Base-by-base conservation (phyloP, 2,888 invertebrate genomes). In the Acanthopleura granulata region DNA sequence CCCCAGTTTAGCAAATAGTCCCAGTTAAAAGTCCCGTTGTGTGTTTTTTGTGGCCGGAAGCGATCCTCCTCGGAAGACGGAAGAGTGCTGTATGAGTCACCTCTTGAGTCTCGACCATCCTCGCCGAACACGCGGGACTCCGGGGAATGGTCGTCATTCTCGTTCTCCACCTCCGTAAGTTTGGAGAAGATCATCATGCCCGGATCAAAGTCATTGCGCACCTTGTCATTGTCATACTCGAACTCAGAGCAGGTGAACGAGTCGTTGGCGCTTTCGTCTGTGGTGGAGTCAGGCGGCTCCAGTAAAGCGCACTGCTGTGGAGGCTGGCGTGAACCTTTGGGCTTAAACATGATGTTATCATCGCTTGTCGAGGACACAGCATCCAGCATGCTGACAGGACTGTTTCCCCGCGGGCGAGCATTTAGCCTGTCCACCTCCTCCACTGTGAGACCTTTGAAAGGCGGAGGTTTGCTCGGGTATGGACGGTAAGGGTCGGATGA, bases 181-280 rank as follows among this genome's bases (percentile, higher is more conserved):
- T 93, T 93, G 50, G 92, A 92, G 84, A 93, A 93, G 75, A 93
- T 92, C 86, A 93, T 93, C 82, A 93, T 93, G 70, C 92, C 93
- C 18, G 86, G 80, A 77, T 87, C 86, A 76, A 85, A 84, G 57
- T 85, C 85, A 77, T 74, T 81, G 74, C 83, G 81, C 22, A 81
- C 80, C 71, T 85, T 85, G 61, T 91, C 91, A 88, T 97, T 96
- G 87, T 97, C 97, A 89, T 97, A 97, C 91, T 98, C 98, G 88
- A 97, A 97, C 92, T 98, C 98, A 0, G 98, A 98, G 91, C 98
- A 98, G 16, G 98, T 98, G 92, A 98, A 98, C 84, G 97, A 97
- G 89, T 98, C 98, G 91, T 98, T 97, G 9, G 95, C 95, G 80
- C 94, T 95, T 91, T 97, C 97, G 89, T 97, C 97, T 85, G 97